These are phyloP conservation scores for Brachypteracias leptosomus DNA, from an alignment of 2,113 vertebrate species.

Conservation along the genomic window DNA sequence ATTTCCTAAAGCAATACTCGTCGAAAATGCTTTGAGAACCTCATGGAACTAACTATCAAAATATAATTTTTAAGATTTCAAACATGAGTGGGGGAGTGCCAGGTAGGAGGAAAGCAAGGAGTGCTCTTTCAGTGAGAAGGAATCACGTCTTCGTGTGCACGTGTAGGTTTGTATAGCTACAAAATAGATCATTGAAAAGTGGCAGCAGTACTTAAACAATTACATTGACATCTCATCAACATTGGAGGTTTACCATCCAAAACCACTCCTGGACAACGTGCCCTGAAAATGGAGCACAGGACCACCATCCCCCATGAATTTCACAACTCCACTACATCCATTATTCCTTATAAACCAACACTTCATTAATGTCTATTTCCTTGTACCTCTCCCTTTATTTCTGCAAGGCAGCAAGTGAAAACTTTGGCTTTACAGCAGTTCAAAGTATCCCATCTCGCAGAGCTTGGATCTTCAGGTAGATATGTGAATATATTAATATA, in stretches of 20 bases:
- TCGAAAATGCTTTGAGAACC: not conserved
- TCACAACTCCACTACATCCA: not conserved
- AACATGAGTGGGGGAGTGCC: not conserved
- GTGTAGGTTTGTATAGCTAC: fast-evolving
- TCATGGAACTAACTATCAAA: not conserved
- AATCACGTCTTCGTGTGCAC: fast-evolving
- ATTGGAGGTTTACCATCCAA: not conserved
- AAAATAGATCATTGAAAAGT: not conserved
- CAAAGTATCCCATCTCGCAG: not conserved
- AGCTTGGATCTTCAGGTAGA: not conserved
- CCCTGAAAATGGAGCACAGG: not conserved
- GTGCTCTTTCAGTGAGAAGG: not conserved
- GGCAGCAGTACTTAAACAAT: not conserved
- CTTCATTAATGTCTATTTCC: not conserved
- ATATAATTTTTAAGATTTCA: not conserved
- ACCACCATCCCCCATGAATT: not conserved
- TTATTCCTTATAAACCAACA: not conserved
- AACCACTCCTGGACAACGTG: fast-evolving
- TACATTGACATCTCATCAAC: not conserved
- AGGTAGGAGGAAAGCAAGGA: not conserved
- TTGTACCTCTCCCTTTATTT: not conserved
- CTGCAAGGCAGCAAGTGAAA: not conserved
- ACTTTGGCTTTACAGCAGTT: not conserved
- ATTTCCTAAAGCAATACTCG: not conserved
- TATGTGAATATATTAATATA: not conserved